Evolutionary conservation across 2,797 vertebrate species (phyloP).

Genomic region (Chloroceryle amazona): DNA sequence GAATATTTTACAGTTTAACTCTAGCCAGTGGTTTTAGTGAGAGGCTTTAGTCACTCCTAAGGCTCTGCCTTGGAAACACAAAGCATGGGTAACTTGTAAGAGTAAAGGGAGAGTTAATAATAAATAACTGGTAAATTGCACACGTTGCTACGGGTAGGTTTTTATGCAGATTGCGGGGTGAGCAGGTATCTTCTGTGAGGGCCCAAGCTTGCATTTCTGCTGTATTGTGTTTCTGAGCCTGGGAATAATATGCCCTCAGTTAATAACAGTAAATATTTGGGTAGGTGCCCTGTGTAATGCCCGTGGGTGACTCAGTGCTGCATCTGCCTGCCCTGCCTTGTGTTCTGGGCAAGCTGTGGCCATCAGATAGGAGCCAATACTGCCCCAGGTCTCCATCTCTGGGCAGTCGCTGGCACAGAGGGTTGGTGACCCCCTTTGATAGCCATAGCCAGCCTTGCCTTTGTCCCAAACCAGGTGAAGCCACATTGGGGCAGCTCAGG

Average conservation of each 20-base stretch:
- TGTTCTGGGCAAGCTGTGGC: not conserved
- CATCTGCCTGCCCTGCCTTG: not conserved
- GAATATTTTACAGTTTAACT: not conserved
- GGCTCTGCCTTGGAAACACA: not conserved
- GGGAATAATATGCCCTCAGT: not conserved
- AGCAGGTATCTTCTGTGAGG: not conserved
- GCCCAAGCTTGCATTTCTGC: not conserved
- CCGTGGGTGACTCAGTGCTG: accelerated
- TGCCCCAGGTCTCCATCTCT: not conserved
- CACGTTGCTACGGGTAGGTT: not conserved
- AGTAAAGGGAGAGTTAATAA: not conserved
- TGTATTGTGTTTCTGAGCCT: not conserved
- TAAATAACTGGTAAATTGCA: not conserved
- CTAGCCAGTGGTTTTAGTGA: not conserved
- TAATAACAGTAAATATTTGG: not conserved
- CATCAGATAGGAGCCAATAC: not conserved
- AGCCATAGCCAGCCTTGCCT: not conserved
- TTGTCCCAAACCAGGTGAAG: not conserved
- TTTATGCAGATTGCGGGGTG: not conserved
- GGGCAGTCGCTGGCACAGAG: not conserved
- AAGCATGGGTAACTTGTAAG: not conserved
- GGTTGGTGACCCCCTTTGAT: not conserved
- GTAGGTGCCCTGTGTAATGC: not conserved
- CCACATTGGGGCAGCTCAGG: not conserved
- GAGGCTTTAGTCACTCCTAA: not conserved